These are phyloP conservation scores for Arion vulgaris DNA, from an alignment of 1,140 invertebrate genomes.

Conservation along the genomic window DNA sequence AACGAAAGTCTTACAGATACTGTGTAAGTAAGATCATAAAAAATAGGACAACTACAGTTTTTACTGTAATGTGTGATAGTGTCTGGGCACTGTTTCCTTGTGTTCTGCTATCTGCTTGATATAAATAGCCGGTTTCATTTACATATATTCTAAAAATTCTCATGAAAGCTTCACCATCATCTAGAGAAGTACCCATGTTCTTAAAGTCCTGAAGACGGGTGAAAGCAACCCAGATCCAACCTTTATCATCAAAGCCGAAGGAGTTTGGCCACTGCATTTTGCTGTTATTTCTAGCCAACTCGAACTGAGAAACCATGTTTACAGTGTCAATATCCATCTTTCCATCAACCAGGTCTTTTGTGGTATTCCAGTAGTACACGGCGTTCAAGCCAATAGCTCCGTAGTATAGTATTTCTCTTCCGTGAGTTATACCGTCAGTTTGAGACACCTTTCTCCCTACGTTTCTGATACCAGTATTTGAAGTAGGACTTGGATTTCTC, in stretches of 20 bases:
- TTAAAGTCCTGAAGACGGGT: conserved; percentile 10
- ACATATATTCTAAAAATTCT: conserved; percentile 4
- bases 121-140: conserved; percentile 35
- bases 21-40: too few species aligned
- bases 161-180: background rate
- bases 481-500: background rate
- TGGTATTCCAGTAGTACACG: conserved; percentile 13
- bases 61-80: background rate
- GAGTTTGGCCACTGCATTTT: conserved; percentile 25
- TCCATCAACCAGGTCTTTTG: background rate
- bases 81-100: background rate
- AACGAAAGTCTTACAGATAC: too few species aligned
- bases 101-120: background rate
- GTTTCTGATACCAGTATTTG: background rate
- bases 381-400: background rate
- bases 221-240: conserved; percentile 24
- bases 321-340: background rate
- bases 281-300: conserved; percentile 5
- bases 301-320: background rate
- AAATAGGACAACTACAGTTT: too few species aligned
- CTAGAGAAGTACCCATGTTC: conserved; percentile 14
- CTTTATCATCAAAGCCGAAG: conserved; percentile 6
- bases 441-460: conserved; percentile 6
- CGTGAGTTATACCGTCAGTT: background rate
- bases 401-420: background rate